Evolutionary conservation across 2,888 invertebrate genomes (phyloP), one percentile per base, ranked within the genome.

Genomic region (Andricus curvator): DNA sequence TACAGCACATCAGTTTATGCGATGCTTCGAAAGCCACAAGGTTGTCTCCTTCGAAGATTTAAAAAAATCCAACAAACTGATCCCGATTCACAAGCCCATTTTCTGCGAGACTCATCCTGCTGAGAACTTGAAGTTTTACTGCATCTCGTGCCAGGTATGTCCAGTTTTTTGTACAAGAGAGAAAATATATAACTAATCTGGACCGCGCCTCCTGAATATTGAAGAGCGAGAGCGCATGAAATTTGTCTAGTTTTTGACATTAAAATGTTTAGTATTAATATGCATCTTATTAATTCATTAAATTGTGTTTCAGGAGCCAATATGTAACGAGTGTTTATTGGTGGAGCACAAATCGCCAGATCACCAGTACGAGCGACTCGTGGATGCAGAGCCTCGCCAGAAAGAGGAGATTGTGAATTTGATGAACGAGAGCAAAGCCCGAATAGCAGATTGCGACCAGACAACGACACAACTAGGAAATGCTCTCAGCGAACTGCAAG

Each of bases 1-100:
- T 89, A 97, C 97, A 64, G 99, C 99, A 81, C 99, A 99, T 93
- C 97, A 98, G 93, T 98, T 97, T 91, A 99, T 99, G 99, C 95
- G 98, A 86, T 98, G 98, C 94, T 99, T 99, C 92, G 98, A 99
- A 93, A 97, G 97, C 89, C 99, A 99, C 93, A 95, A 96, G 93
- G 98, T 98, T 62, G 96, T 98, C 78, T 96, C 97, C 66, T 96
- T 98, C 90, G 98, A 98, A 89, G 97, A 98, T 87, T 94, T 98
- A 91, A 95, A 96, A 88, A 95, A 95, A 88, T 96, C 96, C 85
- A 96, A 96, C 88, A 96, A 97, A 90, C 96, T 96, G 88, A 94
- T 97, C 85, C 96, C 97, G 78, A 96, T 98, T 86, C 98, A 98
- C 90, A 98, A 97, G 93, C 98, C 98, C 62, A 95, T 98, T 82